Base-by-base conservation (phyloP, 2,113 vertebrate genomes). In the Murina feae region DNA sequence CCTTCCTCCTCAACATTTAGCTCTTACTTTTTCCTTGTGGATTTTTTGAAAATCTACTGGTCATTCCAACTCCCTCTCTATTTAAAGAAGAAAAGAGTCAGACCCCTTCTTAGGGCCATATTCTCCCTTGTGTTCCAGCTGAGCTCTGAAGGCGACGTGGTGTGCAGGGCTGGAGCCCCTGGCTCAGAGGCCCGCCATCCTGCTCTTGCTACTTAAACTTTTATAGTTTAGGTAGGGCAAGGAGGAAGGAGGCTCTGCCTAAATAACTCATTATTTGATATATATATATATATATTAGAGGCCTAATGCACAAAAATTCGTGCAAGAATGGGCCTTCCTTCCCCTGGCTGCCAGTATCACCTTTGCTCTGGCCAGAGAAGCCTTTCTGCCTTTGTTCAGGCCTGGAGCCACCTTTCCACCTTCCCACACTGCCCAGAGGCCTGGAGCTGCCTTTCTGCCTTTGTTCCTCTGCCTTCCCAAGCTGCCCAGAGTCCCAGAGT, bases 141-240 rank as follows among this genome's bases (percentile, higher is more conserved):
- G 9, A 18, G 16, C 4, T 80, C 21, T 20, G 28, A 37, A 30
- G 25, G 14, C 0, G 1, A 82, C 1, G 30, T 7, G 1, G 3
- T 1, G 2, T 8, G 4, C 0, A 65, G 35, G 39, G 30, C 9
- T 66, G 30, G 3, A 21, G 35, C 37, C 17, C 9, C 32, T 8
- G 1, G 11, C 8, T 18, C 0, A 37, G 30, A 39, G 7, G 2
- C 72, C 35, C 6, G 49, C 35, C 25, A 9, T 6, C 4, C 20
- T 32, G 32, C 20, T 5, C 20, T 5, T 1, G 1, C 79, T 49
- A 39, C 47, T 81, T 86, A 47, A 68, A 16, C 11, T 44, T 47
- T 35, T 39, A 6, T 35, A 5, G 7, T 30, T 74, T n/a, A 32
- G 6, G 4, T 35, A 78, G 9, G 21, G 42, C 10, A 39, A 37